Base-by-base conservation (phyloP, 2,797 vertebrate species). In the Acanthurus lineatus region DNA sequence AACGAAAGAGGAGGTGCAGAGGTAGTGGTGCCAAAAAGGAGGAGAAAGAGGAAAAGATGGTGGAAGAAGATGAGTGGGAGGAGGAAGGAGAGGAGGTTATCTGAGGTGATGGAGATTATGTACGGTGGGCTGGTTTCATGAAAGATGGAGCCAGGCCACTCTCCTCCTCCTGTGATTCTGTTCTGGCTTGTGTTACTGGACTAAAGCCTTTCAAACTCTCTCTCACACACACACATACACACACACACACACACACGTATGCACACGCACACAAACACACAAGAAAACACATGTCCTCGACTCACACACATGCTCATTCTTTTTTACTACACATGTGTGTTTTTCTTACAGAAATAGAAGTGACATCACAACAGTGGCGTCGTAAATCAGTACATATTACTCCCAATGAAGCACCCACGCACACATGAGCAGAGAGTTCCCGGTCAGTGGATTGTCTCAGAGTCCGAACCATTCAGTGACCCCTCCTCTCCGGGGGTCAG, bases 401-500 rank as follows among this genome's bases (percentile, higher is more conserved):
- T 84, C 73, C 77, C 75, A 79, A 57, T 48, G 60, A 71, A 75
- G 81, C 72, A 52, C 76, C 73, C 78, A 56, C 28, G 14, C 53
- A 11, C 57, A 61, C 32, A 67, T 17, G 67, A 68, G 38, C 45
- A 15, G 54, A 68, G 66, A 79, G 71, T 71, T 84, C 82, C 68
- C 49, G 56, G 82, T 86, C 75, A 60, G 76, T 32, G 78, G 81
- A 76, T 61, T 59, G 65, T 62, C 86, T 93, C 91, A 99, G 79
- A 98, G 94, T 94, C 97, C 94, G 78, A 99, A 99, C 98, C 98
- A 99, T 62, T 94, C 93, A 0, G 97, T 96, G 86, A 99, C 92
- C 59, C 97, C 98, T 48, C 96, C 97, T 78, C 96, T 95, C 81
- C 96, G 95, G 48, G 95, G 97, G 92, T 98, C 97, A 2, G 76